Conservation (phyloP, 2,113 vertebrate genomes). For the Corvus cornix region DNA sequence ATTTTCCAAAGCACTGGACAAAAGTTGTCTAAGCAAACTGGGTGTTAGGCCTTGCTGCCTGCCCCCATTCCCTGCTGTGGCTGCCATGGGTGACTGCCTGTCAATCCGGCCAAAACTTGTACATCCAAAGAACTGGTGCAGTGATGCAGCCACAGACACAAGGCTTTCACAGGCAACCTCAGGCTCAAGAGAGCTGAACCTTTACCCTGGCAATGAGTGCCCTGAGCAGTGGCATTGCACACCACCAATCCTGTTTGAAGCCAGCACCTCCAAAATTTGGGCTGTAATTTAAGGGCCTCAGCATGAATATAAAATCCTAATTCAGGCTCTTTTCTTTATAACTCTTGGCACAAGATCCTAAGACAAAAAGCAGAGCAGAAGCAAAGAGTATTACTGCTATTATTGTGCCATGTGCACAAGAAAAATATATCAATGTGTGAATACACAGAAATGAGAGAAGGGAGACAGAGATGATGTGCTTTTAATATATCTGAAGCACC, state of each 20-base stretch:
- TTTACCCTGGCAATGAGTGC: not conserved
- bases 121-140: rapidly evolving
- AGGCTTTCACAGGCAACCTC: rapidly evolving
- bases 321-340: not conserved
- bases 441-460: conserved; percentile 17
- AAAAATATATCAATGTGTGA: conserved; percentile 55
- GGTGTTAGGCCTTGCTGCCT: not conserved
- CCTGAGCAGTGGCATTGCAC: not conserved
- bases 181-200: not conserved
- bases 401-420: conserved; percentile 29
- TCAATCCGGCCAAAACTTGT: rapidly evolving
- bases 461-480: conserved; percentile 50
- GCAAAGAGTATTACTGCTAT: not conserved
- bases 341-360: not conserved
- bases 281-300: not conserved
- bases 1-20: rapidly evolving
- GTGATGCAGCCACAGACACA: not conserved
- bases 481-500: conserved; percentile 65
- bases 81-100: rapidly evolving
- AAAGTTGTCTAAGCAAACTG: not conserved
- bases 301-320: not conserved
- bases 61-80: not conserved
- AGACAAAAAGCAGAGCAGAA: conserved; percentile 54
- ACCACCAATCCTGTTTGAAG: not conserved
- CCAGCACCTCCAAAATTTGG: not conserved